Percentiles rank a stretch among this genome's conserved stretches.
Conservation (phyloP, 2,888 invertebrate species). For the Gastrophysa polygoni region DNA sequence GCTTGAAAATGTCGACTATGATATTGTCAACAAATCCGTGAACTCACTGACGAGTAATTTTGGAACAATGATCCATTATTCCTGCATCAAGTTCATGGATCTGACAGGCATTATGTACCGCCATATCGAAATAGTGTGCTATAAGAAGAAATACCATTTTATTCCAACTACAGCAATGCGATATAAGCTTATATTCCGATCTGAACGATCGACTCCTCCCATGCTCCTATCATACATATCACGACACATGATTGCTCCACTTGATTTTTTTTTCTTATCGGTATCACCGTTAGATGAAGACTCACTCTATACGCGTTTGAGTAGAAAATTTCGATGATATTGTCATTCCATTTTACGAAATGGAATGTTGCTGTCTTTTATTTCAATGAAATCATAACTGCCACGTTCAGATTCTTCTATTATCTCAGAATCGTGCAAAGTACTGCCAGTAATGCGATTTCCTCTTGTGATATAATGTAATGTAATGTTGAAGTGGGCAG, state of each 20-base stretch:
- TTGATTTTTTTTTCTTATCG: conserved; percentile 23
- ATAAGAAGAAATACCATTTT: conserved; percentile 39
- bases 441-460: conserved; percentile 18
- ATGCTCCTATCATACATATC: conserved; percentile 32
- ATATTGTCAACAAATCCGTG: too few relatives aligned
- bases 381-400: background rate
- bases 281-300: background rate
- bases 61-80: conserved; percentile 34
- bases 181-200: conserved; percentile 38
- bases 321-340: conserved; percentile 27
- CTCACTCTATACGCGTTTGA: conserved; percentile 9
- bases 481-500: too few relatives aligned
- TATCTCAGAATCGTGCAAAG: conserved; percentile 4
- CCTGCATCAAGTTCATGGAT: conserved; percentile 31
- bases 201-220: conserved; percentile 34
- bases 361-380: conserved; percentile 2
- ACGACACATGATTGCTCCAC: conserved; percentile 24
- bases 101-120: conserved; percentile 40
- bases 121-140: conserved; percentile 27
- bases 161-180: conserved; percentile 37
- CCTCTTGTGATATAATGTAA: too few relatives aligned
- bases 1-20: too few relatives aligned
- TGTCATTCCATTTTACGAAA: conserved; percentile 33
- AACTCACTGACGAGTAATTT: too few relatives aligned
- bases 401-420: conserved; percentile 23